phyloP scores from a whole-genome alignment of 2,113 vertebrate genomes.

The Lamprotornis superbus region DNA sequence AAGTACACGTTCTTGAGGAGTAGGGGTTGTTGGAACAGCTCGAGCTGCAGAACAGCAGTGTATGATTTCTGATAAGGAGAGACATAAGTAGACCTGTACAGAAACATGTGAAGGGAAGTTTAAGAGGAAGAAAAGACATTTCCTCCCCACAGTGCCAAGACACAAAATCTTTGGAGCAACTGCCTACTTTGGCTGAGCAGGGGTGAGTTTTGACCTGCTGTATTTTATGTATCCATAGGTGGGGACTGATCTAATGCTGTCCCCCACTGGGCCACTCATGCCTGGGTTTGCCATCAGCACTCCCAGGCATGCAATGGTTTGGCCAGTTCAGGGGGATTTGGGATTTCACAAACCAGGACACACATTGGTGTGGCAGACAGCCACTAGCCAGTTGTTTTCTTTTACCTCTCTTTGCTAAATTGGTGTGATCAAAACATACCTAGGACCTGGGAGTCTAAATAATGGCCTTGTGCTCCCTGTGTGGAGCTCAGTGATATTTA shows the following conservation, averaged over 20 bases:
- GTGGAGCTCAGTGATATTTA: constrained; percentile 75
- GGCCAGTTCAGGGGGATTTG: neutral
- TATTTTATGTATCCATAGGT: neutral
- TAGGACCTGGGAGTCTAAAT: constrained; percentile 68
- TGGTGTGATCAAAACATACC: constrained; percentile 69
- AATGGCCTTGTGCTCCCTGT: constrained; percentile 65
- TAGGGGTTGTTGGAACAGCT: neutral
- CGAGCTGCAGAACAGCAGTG: neutral
- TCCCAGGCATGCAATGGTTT: neutral
- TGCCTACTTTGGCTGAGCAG: neutral
- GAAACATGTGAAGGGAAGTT: rapidly evolving
- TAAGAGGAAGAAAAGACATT: neutral
- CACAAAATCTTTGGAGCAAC: neutral
- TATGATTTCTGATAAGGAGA: neutral
- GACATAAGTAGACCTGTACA: rapidly evolving
- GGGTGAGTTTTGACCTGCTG: neutral
- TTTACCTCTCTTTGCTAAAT: constrained; percentile 61
- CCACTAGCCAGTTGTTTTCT: constrained; percentile 29
- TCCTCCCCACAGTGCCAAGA: rapidly evolving
- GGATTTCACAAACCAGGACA: neutral
- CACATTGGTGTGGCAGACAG: neutral
- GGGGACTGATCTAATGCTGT: neutral
- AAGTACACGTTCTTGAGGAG: rapidly evolving
- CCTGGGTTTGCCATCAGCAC: neutral
- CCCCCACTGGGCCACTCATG: neutral